Base-by-base conservation (phyloP, 2,797 vertebrate species). In the Sciurus carolinensis region DNA sequence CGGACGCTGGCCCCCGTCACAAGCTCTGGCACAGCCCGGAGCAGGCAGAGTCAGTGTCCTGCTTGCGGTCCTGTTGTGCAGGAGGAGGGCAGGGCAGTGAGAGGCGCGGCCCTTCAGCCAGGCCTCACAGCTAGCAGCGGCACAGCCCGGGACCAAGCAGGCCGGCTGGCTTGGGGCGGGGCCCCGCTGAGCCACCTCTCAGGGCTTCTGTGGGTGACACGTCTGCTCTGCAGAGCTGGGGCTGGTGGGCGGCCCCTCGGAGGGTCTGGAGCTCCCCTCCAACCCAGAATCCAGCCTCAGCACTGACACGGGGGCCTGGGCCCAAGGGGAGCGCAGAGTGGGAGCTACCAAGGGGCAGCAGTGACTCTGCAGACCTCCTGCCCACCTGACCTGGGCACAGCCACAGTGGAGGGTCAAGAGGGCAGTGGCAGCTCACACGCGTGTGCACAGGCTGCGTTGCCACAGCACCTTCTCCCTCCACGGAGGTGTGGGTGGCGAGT, bases 401-500 rank as follows among this genome's bases (percentile, higher is more conserved):
- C 83, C 69, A 0, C 0, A 9, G 57, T 12, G 62, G 80, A 57
- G 42, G 50, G 9, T 1, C 39, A 47, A 33, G 42, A 1, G 50
- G 22, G 69, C 44, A 11, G 59, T 4, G 3, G 24, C 6, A 50
- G 24, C 82, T 50, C 52, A 44, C 2, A 18, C 47, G 42, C 11
- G 39, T 67, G 18, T 72, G 13, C 36, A 26, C 24, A 7, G 28
- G 26, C 13, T 22, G 54, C 15, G 0, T 26, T 13, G 39, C 59
- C 44, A 71, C 73, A 88, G 62, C 91, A 75, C 33, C 26, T 79
- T 87, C 64, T 64, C n/a, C 39, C 30, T 71, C 73, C 17, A 3
- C 80, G 66, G 67, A 50, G 59, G 87, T 92, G 96, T 97, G 91
- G 95, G 95, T 87, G 95, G 82, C 59, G 82, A 95, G 89, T 84